Conservation (phyloP, 2,888 invertebrate species). For the Epistrophella euchroma region DNA sequence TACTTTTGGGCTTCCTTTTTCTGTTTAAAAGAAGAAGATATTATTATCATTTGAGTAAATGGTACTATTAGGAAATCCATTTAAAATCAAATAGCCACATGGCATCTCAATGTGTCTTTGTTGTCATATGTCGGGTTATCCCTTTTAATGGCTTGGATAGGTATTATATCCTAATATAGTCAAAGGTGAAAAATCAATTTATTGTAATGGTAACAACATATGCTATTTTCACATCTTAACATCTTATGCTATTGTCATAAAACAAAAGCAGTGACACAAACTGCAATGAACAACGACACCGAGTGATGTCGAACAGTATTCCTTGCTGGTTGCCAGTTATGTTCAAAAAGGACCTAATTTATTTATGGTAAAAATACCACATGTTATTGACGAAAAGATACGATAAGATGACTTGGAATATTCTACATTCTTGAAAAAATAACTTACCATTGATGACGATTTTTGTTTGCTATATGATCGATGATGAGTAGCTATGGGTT, state of each 20-base stretch:
- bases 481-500: conserved; percentile 83
- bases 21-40: background rate
- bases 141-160: background rate
- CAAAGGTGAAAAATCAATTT: conserved; percentile 9
- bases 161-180: background rate
- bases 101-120: conserved; percentile 3
- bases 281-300: background rate
- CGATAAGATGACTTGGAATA: no score
- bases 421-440: no score
- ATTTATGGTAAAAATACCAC: background rate
- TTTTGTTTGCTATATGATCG: conserved; percentile 83
- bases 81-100: conserved; percentile 22
- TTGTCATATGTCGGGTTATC: conserved; percentile 17
- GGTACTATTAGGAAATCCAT: conserved; percentile 5
- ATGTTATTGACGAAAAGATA: background rate
- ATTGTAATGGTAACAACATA: conserved; percentile 2
- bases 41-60: conserved; percentile 18
- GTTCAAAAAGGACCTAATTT: background rate
- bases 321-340: no score
- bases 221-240: background rate
- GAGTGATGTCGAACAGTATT: background rate
- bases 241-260: background rate
- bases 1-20: background rate
- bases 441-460: conserved; percentile 83
- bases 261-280: background rate